Evolutionary conservation across 2,113 vertebrate genomes (phyloP).

Genomic region (Seriola dumerili): DNA sequence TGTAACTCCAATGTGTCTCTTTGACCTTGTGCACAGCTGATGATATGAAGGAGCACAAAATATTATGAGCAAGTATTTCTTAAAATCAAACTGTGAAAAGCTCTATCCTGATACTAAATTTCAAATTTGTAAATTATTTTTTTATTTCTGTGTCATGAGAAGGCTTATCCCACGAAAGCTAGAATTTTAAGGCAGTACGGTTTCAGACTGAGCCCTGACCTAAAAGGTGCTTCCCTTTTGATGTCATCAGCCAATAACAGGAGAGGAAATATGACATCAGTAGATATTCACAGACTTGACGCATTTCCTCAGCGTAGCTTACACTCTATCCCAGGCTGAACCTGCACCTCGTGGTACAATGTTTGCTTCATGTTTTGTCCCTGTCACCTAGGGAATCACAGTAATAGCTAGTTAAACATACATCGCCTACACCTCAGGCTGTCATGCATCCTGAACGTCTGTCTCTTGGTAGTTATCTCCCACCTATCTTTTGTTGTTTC

Average conservation of each 20-base stretch:
- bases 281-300: background rate
- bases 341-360: background rate
- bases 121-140: background rate
- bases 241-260: background rate
- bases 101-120: slow-evolving; percentile 1
- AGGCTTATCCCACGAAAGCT: background rate
- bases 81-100: background rate
- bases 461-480: slow-evolving; percentile 43
- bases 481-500: slow-evolving; percentile 39
- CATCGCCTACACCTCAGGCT: slow-evolving; percentile 31
- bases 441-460: slow-evolving; percentile 21
- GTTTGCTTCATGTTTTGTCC: slow-evolving; percentile 52
- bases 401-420: slow-evolving; percentile 46
- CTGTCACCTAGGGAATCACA: slow-evolving; percentile 43
- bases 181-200: background rate
- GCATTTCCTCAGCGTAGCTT: background rate
- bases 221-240: background rate
- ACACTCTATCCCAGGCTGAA: background rate
- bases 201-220: background rate
- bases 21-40: slow-evolving; percentile 51
- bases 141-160: background rate
- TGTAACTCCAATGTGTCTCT: slow-evolving; percentile 13
- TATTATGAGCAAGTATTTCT: background rate
- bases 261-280: slow-evolving; percentile 6
- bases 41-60: background rate